Conservation (phyloP, 2,888 invertebrate genomes). For the Yponomeuta cagnagella region DNA sequence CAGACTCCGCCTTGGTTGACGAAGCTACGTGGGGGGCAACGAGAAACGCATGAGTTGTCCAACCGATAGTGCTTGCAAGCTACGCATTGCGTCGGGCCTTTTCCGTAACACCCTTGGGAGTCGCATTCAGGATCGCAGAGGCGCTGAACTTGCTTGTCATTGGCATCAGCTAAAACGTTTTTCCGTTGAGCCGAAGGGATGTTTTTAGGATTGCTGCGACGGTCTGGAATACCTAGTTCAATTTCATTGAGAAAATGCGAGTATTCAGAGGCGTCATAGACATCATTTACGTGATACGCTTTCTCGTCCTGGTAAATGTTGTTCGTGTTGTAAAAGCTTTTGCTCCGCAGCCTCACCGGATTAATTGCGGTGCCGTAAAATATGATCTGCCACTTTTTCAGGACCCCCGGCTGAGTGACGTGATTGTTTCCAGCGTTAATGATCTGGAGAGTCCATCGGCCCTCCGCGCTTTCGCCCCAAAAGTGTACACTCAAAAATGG, state of each 20-base stretch:
- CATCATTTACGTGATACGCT: slow-evolving; percentile 79
- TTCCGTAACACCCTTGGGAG: slow-evolving; percentile 87
- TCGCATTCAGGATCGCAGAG: slow-evolving; percentile 89
- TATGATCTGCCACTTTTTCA: slow-evolving; percentile 97
- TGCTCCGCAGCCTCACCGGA: slow-evolving; percentile 84
- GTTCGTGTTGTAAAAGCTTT: slow-evolving; percentile 65
- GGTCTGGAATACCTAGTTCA: slow-evolving; percentile 73
- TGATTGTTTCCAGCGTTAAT: slow-evolving; percentile 84
- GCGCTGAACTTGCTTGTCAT: slow-evolving; percentile 78
- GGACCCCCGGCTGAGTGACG: slow-evolving; percentile 88
- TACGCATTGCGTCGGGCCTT: slow-evolving; percentile 88
- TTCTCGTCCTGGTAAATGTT: slow-evolving; percentile 61
- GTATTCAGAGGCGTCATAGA: slow-evolving; percentile 76
- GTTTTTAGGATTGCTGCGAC: slow-evolving; percentile 80
- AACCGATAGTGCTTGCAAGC: slow-evolving; percentile 88
- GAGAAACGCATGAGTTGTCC: slow-evolving; percentile 89
- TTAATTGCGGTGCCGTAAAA: slow-evolving; percentile 95
- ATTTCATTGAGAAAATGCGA: slow-evolving; percentile 73
- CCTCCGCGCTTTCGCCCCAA: slow-evolving; percentile 96
- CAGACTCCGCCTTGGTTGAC: slow-evolving; percentile 88
- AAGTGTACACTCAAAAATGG: slow-evolving; percentile 98
- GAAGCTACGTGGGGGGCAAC: slow-evolving; percentile 89
- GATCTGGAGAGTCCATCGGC: slow-evolving; percentile 90
- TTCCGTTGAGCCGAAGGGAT: slow-evolving; percentile 77
- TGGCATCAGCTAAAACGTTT: slow-evolving; percentile 77